Percentiles rank a stretch among this genome's conserved stretches.
Evolutionary conservation across 2,888 invertebrate species (phyloP).

Genomic region (Erebia aethiops): DNA sequence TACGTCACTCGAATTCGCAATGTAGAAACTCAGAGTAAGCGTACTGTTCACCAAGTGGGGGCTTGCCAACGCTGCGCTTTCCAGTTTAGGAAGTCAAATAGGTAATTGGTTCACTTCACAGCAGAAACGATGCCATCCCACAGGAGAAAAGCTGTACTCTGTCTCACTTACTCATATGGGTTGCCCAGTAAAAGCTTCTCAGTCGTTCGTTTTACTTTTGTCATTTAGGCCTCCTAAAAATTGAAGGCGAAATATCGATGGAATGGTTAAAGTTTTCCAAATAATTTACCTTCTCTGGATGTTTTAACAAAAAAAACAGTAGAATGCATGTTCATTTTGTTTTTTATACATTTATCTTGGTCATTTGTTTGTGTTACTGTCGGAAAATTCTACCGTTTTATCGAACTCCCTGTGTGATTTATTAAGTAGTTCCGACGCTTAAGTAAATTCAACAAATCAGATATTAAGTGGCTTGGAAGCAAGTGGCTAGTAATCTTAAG

Average conservation of each 20-base stretch:
- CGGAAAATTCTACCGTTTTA: not conserved
- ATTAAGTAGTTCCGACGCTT: slow-evolving; percentile 29
- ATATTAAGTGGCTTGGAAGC: slow-evolving; percentile 60
- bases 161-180: no score
- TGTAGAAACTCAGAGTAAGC: no score
- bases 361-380: not conserved
- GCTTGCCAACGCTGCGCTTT: no score
- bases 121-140: no score
- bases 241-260: not conserved
- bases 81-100: no score
- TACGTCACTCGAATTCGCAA: no score
- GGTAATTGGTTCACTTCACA: no score
- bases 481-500: slow-evolving; percentile 56
- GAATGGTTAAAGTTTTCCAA: not conserved
- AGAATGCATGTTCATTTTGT: not conserved
- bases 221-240: no score
- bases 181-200: no score
- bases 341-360: not conserved
- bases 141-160: no score
- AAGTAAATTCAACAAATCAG: slow-evolving; percentile 67
- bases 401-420: slow-evolving; percentile 3
- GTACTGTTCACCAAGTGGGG: no score
- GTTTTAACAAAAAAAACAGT: not conserved
- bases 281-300: not conserved
- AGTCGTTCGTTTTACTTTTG: no score